phyloP scores from a whole-genome alignment of 1,140 invertebrate genomes.

The Fopius arisanus region DNA sequence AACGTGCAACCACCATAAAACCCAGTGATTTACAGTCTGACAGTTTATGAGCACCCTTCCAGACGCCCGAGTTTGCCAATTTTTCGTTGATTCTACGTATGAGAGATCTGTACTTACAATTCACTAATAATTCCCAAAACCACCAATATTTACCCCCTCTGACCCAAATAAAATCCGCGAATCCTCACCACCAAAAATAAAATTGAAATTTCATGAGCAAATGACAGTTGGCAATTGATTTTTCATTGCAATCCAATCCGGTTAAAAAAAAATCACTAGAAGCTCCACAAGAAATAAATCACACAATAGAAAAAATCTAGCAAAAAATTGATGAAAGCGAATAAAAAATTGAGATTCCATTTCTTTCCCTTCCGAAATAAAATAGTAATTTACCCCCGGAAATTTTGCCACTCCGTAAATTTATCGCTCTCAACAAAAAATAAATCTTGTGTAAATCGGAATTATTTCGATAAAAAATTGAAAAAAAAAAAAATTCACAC shows the following conservation, averaged over 20 bases:
- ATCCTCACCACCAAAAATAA: too few relatives aligned
- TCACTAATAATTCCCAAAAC: not conserved
- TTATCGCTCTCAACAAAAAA: not conserved
- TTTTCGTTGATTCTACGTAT: slow-evolving; percentile 59
- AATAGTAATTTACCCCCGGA: not conserved
- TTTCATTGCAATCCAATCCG: too few relatives aligned
- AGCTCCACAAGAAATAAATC: too few relatives aligned
- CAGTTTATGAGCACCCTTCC: slow-evolving; percentile 61
- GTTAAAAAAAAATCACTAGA: too few relatives aligned
- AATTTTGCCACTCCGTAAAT: not conserved
- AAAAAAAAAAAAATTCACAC: slow-evolving; percentile 7
- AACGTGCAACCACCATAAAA: slow-evolving; percentile 64
- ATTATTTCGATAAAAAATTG: too few relatives aligned
- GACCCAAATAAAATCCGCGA: too few relatives aligned
- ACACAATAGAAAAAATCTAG: too few relatives aligned
- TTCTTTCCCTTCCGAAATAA: not conserved
- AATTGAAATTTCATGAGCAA: too few relatives aligned
- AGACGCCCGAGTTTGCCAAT: slow-evolving; percentile 60
- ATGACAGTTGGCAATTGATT: too few relatives aligned
- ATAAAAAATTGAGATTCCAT: too few relatives aligned
- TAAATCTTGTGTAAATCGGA: too few relatives aligned
- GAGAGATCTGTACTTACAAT: not conserved
- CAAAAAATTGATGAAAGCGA: too few relatives aligned
- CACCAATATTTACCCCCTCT: not conserved
- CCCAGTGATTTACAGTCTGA: slow-evolving; percentile 62